Conservation (phyloP, 2,113 vertebrate species). For the Clarias macrocephalus region DNA sequence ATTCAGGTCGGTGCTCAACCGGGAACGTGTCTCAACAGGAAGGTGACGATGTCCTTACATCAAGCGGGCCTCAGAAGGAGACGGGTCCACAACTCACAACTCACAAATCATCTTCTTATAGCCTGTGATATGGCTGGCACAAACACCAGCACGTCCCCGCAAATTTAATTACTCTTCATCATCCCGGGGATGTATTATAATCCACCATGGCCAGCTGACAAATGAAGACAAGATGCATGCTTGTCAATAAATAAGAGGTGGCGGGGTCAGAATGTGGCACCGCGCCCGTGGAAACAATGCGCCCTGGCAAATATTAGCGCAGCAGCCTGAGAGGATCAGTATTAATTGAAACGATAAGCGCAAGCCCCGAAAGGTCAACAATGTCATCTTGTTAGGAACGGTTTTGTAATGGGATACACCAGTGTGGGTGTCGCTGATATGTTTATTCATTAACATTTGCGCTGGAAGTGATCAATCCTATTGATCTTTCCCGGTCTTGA, state of each 20-base stretch:
- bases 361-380: not conserved
- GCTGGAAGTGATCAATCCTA: not conserved
- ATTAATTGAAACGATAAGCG: conserved; percentile 8
- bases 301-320: not conserved
- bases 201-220: conserved; percentile 34
- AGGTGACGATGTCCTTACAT: conserved; percentile 43
- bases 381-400: not conserved
- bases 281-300: not conserved
- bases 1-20: not conserved
- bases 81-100: conserved; percentile 14
- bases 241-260: conserved; percentile 40
- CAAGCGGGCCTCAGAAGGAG: conserved; percentile 14
- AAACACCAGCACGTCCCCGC: conserved; percentile 30
- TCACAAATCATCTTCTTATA: conserved; percentile 31
- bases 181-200: conserved; percentile 21
- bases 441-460: not conserved
- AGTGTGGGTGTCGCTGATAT: not conserved
- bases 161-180: conserved; percentile 46
- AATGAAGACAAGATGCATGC: conserved; percentile 35
- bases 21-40: conserved; percentile 43
- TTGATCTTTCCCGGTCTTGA: not conserved
- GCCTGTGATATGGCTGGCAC: conserved; percentile 12
- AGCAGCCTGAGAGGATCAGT: not conserved
- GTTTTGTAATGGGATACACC: not conserved
- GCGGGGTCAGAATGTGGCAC: not conserved